phyloP scores from a whole-genome alignment of 2,797 vertebrate species.

The Takifugu rubripes region DNA sequence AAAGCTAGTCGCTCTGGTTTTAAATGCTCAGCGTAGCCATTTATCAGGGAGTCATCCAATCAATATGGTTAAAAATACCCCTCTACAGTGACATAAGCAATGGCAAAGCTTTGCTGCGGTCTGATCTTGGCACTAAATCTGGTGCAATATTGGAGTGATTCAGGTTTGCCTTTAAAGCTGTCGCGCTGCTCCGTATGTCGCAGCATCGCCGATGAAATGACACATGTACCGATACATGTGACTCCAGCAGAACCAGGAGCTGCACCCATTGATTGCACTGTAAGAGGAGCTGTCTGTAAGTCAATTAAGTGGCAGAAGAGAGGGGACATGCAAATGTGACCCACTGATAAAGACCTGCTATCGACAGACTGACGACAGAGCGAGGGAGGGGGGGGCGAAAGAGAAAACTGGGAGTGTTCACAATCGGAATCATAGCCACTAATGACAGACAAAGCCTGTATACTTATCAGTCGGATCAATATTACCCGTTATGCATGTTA shows the following conservation, averaged over 20 bases:
- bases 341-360: constrained; percentile 50
- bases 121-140: constrained; percentile 21
- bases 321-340: constrained; percentile 51
- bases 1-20: background rate
- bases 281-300: constrained; percentile 46
- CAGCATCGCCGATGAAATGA: constrained; percentile 12
- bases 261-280: constrained; percentile 39
- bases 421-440: constrained; percentile 43
- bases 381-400: constrained; percentile 5
- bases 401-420: constrained; percentile 18
- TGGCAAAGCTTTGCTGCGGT: constrained; percentile 17
- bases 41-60: constrained; percentile 21
- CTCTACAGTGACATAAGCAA: constrained; percentile 33
- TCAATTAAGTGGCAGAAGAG: constrained; percentile 49
- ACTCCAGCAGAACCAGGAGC: constrained; percentile 14
- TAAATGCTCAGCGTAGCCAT: constrained; percentile 7
- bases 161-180: constrained; percentile 7
- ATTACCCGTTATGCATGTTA: constrained; percentile 52
- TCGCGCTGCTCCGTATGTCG: constrained; percentile 1
- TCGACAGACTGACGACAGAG: constrained; percentile 49
- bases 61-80: constrained; percentile 37
- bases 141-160: constrained; percentile 10
- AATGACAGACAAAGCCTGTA: constrained; percentile 44
- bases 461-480: constrained; percentile 55
- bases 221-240: background rate